Conservation (phyloP, 2,113 vertebrate genomes). For the Anthoscopus minutus region DNA sequence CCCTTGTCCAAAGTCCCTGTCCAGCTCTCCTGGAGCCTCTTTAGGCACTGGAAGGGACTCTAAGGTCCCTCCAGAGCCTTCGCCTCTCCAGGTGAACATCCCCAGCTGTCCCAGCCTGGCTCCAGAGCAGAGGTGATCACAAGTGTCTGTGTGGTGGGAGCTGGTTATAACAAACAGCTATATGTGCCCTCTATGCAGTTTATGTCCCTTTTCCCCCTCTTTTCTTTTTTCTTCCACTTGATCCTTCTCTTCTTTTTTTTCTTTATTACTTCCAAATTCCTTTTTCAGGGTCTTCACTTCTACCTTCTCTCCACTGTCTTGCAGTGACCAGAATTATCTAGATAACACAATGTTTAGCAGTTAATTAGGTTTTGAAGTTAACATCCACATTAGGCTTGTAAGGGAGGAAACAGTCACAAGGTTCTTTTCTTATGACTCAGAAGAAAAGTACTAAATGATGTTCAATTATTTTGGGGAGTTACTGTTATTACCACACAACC, state of each 20-base stretch:
- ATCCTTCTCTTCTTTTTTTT: neutral
- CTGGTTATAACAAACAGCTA: neutral
- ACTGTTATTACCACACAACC: neutral
- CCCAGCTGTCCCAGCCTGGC: neutral
- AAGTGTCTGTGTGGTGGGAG: neutral
- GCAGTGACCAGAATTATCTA: neutral
- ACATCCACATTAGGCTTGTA: neutral
- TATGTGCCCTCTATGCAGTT: neutral
- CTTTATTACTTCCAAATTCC: neutral
- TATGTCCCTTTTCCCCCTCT: fast-evolving
- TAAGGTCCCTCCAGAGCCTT: fast-evolving
- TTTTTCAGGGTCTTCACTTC: neutral
- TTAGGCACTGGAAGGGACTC: neutral
- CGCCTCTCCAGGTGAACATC: neutral
- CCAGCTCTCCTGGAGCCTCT: neutral
- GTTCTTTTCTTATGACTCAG: conserved; percentile 21
- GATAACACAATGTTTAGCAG: neutral
- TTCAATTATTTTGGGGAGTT: neutral
- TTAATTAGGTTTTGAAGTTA: neutral
- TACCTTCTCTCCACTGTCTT: neutral
- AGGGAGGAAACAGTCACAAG: neutral
- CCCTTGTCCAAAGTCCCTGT: fast-evolving
- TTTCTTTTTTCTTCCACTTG: neutral
- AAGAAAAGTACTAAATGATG: neutral
- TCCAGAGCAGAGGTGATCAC: neutral